phyloP scores from a whole-genome alignment of 2,888 invertebrate genomes.

The Diaphora mendica region DNA sequence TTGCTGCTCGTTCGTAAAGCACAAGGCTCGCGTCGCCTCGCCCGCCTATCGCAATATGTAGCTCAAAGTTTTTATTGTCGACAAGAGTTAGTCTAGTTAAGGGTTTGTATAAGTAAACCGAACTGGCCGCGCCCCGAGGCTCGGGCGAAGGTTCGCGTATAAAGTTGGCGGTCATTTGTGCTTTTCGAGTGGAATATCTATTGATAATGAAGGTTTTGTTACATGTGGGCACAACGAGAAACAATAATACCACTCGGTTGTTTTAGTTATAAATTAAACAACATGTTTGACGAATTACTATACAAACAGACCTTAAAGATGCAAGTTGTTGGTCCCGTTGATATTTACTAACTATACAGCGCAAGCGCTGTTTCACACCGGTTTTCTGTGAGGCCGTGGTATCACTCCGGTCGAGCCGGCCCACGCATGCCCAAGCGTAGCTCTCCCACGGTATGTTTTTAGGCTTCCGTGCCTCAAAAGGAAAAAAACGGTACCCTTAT shows the following conservation, averaged over 20 bases:
- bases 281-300: not conserved
- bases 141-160: not conserved
- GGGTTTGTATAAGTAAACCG: slow-evolving; percentile 13
- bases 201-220: slow-evolving; percentile 2
- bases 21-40: not conserved
- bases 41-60: not conserved
- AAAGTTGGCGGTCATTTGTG: not conserved
- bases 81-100: slow-evolving; percentile 10
- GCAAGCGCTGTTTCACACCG: too few relatives aligned
- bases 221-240: not conserved
- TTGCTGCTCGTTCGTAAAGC: too few relatives aligned
- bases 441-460: too few relatives aligned
- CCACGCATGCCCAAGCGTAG: too few relatives aligned
- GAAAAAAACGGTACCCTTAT: too few relatives aligned
- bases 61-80: slow-evolving; percentile 12
- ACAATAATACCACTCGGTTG: not conserved
- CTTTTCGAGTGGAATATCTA: not conserved
- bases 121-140: slow-evolving; percentile 2
- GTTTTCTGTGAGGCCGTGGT: too few relatives aligned
- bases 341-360: too few relatives aligned
- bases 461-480: too few relatives aligned
- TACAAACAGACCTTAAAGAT: not conserved
- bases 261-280: not conserved
- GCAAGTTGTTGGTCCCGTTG: not conserved
- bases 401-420: too few relatives aligned